Base-by-base conservation (phyloP, 2,888 invertebrate genomes). In the Euspilapteryx auroguttella region DNA sequence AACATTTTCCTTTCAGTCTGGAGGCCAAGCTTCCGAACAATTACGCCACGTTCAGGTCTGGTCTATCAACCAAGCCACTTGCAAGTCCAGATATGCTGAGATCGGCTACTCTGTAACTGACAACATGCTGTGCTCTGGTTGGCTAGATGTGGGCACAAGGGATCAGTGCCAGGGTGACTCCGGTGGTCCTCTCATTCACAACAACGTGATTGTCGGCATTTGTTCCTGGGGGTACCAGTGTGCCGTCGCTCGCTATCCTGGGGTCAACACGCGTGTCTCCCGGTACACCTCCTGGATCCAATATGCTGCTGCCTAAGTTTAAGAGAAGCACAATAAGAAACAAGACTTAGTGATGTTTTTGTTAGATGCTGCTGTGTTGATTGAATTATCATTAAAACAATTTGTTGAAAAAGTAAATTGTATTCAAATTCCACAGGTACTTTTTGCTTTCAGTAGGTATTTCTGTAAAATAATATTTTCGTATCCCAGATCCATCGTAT, bases 91-190 rank as follows among this genome's bases (percentile, higher is more conserved):
- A 15, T 55, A 54, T 29, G 27, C 29, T 6, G 39, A 44, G 14
- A 33, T 44, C 10, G 46, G 53, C 0, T 14, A 14, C 3, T 25
- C 32, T 2, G 28, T 55, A 12, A 49, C 50, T 3, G 44, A 35
- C 25, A 51, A 47, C 37, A 54, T 61, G 59, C 15, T 62, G 32
- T 64, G 63, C 40, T 44, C 57, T 7, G 63, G 59, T 2, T 53
- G 50, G 46, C 38, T 59, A 23, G 49, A 54, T 24, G 55, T 55
- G 4, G 65, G 62, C 6, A 55, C 58, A 9, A 49, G 63, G 11
- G 65, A 57, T 40, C 62, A 59, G 41, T 66, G 66, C 42, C 42
- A 47, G 37, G 56, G 54, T 2, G n/a, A n/a, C n/a, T n/a, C n/a
- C n/a, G n/a, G n/a, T n/a, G n/a, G n/a, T n/a, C n/a, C n/a, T n/a